Percentiles rank a stretch among this genome's conserved stretches.
Conservation (phyloP, 1,140 invertebrate species). For the Cyrtorhinus lividipennis region DNA sequence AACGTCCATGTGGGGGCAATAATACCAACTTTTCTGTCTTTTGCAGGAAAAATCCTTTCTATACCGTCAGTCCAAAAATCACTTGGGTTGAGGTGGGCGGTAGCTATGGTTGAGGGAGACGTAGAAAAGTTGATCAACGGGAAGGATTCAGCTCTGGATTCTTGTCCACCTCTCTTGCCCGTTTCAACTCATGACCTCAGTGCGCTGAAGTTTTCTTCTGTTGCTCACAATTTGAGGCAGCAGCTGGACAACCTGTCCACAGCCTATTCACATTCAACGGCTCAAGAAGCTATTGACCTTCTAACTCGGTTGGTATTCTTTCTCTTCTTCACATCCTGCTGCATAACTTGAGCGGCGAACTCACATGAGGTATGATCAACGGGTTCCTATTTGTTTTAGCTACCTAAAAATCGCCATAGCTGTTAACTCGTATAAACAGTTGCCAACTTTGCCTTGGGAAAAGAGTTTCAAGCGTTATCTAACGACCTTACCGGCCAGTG, state of each 20-base stretch:
- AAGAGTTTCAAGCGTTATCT: slow-evolving; percentile 41
- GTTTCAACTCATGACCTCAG: not conserved
- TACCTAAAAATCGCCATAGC: no score
- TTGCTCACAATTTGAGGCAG: not conserved
- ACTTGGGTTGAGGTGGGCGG: not conserved
- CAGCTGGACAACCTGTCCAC: not conserved
- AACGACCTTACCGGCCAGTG: slow-evolving; percentile 38
- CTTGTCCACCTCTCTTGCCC: not conserved
- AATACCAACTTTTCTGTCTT: no score
- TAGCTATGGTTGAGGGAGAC: not conserved
- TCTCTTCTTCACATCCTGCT: not conserved
- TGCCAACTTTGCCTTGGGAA: slow-evolving; percentile 44
- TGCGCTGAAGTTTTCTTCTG: not conserved
- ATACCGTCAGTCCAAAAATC: not conserved
- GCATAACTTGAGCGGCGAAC: no score
- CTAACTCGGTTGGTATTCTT: not conserved
- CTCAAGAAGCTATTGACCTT: not conserved
- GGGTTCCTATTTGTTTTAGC: no score
- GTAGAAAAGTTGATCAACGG: not conserved
- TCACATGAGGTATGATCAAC: no score
- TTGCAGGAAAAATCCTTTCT: not conserved
- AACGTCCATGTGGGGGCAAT: no score
- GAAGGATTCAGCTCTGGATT: not conserved
- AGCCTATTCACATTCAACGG: not conserved
- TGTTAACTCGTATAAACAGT: no score